Base-by-base conservation (phyloP, 2,888 invertebrate genomes). In the Volucella inanis region DNA sequence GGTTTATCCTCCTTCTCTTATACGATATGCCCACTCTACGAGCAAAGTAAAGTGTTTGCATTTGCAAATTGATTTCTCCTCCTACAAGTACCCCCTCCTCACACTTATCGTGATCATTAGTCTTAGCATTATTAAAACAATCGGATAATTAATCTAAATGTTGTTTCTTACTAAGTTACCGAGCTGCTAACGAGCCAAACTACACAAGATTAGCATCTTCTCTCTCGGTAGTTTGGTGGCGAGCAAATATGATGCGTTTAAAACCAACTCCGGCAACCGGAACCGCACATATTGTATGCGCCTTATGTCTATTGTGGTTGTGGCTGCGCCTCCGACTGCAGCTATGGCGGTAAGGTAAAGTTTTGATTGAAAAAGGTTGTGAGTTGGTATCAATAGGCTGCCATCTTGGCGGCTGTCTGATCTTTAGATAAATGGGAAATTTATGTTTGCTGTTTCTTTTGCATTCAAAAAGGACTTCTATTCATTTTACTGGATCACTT, bases 51-150 rank as follows among this genome's bases (percentile, higher is more conserved):
- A 72, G 76, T 85, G 81, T 85, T 81, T 85, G 76, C 85, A 81
- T 80, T 81, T 85, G 85, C 76, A 85, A 85, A 85, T 85, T 85
- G 85, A 77, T 85, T 85, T 81, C 77, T 77, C 81, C 85, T 81
- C 81, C 81, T 76, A 85, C 81, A 72, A 85, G 57, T 39, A 59
- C 61, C 15, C 55, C 67, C 71, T 55, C 54, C 39, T 55, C 49
- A 39, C 31, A 75, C 59, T 83, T 78, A 84, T 80, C 85, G 14
- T 80, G 81, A 77, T 72, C 72, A 85, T 81, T 85, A 81, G 71
- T 65, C 54, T 64, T 50, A 9, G 72, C 41, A 68, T 81, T 81
- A 85, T 85, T 85, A 85, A 81, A 68, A 81, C 81, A 85, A 85
- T 85, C 85, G 57, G 71, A 85, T 85, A 85, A 85, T 85, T 85